These are phyloP conservation scores for Bedellia somnulentella DNA, from an alignment of 2,888 invertebrate species.

Conservation along the genomic window DNA sequence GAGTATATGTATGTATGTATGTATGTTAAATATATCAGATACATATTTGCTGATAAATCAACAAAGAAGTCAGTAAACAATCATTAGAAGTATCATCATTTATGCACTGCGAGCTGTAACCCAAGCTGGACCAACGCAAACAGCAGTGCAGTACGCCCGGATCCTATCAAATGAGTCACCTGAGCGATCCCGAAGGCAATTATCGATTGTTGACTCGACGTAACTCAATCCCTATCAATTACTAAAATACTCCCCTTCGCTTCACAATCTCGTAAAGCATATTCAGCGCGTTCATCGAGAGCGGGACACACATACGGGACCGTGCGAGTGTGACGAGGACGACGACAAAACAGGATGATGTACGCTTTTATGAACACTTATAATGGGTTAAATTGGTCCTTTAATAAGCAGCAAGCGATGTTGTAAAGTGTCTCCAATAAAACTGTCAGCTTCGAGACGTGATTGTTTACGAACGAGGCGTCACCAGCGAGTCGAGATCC, in stretches of 20 bases:
- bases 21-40: no score
- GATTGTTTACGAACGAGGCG: conserved; percentile 20
- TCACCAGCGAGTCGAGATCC: not conserved
- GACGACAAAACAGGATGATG: conserved; percentile 47
- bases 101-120: no score
- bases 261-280: conserved; percentile 47
- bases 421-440: conserved; percentile 40
- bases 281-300: conserved; percentile 26
- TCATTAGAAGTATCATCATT: no score
- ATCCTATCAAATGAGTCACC: no score
- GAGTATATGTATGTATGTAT: no score
- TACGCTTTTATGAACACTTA: conserved; percentile 48
- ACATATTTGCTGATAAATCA: no score
- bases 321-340: conserved; percentile 17
- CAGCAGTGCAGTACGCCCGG: no score
- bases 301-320: conserved; percentile 17
- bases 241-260: conserved; percentile 41
- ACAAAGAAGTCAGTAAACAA: no score
- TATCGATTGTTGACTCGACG: conserved; percentile 2
- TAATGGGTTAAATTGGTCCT: conserved; percentile 55
- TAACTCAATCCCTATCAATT: conserved; percentile 26
- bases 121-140: no score
- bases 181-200: conserved; percentile 3
- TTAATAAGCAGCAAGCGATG: conserved; percentile 41
- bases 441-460: conserved; percentile 29